A percentile compares a stretch with the other conserved stretches of the same genome.
Conservation (phyloP, 2,888 invertebrate genomes). For the Pilophorus perplexus region DNA sequence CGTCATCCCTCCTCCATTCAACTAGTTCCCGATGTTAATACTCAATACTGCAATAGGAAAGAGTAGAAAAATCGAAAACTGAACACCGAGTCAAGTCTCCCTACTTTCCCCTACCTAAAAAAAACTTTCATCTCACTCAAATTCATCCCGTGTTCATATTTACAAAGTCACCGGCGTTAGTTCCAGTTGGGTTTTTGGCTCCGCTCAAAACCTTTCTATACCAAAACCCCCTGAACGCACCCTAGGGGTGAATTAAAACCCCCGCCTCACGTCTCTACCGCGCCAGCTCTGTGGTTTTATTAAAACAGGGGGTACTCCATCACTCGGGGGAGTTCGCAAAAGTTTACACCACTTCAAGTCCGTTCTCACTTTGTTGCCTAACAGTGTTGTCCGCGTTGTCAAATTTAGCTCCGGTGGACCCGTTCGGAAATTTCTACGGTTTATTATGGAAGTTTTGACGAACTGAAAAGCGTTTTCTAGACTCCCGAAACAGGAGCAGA, state of each 20-base stretch:
- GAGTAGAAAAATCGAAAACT: too few species aligned
- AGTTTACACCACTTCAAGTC: slow-evolving; percentile 30
- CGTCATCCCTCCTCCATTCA: too few species aligned
- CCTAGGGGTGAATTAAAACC: slow-evolving; percentile 27
- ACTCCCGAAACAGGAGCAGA: too few species aligned
- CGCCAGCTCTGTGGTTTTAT: slow-evolving; percentile 15
- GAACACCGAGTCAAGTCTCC: too few species aligned
- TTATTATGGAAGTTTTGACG: slow-evolving; percentile 13
- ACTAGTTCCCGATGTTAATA: too few species aligned
- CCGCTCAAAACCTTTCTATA: not conserved
- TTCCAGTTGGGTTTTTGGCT: not conserved
- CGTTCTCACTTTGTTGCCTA: slow-evolving; percentile 26
- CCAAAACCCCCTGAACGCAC: slow-evolving; percentile 15
- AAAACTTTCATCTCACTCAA: too few species aligned
- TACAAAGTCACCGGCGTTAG: too few species aligned
- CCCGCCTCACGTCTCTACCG: not conserved
- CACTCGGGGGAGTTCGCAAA: slow-evolving; percentile 18
- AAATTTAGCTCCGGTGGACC: not conserved
- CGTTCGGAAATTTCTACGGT: slow-evolving; percentile 12
- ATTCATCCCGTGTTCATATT: too few species aligned
- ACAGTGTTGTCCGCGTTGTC: slow-evolving; percentile 15
- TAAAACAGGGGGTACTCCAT: slow-evolving; percentile 22
- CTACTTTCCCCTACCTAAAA: too few species aligned
- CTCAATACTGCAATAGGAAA: too few species aligned
- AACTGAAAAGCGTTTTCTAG: too few species aligned